Base-by-base conservation (phyloP, 2,113 vertebrate species). In the Parotia lawesii region DNA sequence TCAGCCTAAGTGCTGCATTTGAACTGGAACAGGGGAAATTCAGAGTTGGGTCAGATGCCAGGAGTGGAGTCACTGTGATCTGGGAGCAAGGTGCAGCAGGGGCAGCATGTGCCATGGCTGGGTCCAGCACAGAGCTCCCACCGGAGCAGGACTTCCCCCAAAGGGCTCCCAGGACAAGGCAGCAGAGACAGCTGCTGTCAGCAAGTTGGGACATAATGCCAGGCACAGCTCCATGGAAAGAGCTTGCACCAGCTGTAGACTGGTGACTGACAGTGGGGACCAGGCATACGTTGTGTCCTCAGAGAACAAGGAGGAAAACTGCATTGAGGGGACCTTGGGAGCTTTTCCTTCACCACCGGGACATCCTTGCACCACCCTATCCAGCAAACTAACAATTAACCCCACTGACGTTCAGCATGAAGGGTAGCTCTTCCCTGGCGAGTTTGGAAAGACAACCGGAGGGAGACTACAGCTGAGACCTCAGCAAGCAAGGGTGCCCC, bases 191-290 rank as follows among this genome's bases (percentile, higher is more conserved):
- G 62, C 47, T 56, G 48, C 35, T 61, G 69, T n/a, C 56, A 47
- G 42, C 2, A 15, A 40, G 19, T 0, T 71, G 57, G 62, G 60
- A 56, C 0, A 1, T 5, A 51, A 56, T 18, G 10, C 35, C 42
- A 62, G 69, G 60, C 24, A 81, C 15, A 51, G 53, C 19, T 71
- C 61, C 38, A 38, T 1, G 2, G 44, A 58, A 86, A 91, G 40
- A 29, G 33, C 21, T 47, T 35, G 21, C 31, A 71, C 29, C 0
- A 0, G 61, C 45, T 80, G 22, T 12, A 40, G 18, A 35, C 31
- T 40, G 31, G 19, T 29, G 27, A 74, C 23, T 0, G 0, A 44
- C 1, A 2, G 12, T 0, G 0, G 15, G 15, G 12, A 17, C 28
- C 47, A 50, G 29, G 72, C 7, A 35, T 12, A 57, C 0, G 0